Evolutionary conservation across 1,140 invertebrate species (phyloP).

Genomic region (Drosophila pseudoobscura): DNA sequence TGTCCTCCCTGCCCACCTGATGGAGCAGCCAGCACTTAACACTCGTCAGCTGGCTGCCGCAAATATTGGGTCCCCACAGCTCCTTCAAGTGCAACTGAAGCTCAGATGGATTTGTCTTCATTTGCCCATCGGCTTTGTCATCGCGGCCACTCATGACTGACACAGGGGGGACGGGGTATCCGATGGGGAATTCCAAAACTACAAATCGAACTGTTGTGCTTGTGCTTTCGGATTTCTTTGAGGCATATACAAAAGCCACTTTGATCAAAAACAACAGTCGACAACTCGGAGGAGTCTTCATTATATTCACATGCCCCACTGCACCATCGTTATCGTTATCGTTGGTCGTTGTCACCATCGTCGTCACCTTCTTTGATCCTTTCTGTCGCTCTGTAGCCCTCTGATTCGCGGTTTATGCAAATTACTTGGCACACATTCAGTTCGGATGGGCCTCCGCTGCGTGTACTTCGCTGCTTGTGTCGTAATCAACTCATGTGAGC

Average conservation of each 20-base stretch:
- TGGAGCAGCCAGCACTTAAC: conserved; percentile 32
- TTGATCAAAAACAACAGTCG: neutral
- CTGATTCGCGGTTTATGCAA: conserved; percentile 57
- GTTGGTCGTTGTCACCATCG: too few species aligned
- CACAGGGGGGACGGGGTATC: too few species aligned
- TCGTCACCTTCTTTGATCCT: conserved; percentile 18
- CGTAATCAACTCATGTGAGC: conserved; percentile 41
- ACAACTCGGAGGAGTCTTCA: neutral
- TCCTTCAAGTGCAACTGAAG: too few species aligned
- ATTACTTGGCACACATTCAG: conserved; percentile 44
- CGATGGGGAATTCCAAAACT: too few species aligned
- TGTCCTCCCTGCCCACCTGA: conserved; percentile 28
- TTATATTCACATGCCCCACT: conserved; percentile 45
- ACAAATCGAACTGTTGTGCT: too few species aligned
- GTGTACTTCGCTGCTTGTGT: conserved; percentile 6
- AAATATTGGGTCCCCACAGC: conserved; percentile 19
- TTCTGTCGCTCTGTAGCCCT: conserved; percentile 15
- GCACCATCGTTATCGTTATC: conserved; percentile 7
- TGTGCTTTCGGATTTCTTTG: conserved; percentile 2
- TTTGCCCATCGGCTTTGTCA: too few species aligned
- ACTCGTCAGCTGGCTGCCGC: conserved; percentile 1
- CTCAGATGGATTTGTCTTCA: too few species aligned
- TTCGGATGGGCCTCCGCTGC: neutral
- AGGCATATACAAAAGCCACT: neutral
- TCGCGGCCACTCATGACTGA: neutral